Base-by-base conservation (phyloP, 2,888 invertebrate genomes). In the Epistrophella euchroma region DNA sequence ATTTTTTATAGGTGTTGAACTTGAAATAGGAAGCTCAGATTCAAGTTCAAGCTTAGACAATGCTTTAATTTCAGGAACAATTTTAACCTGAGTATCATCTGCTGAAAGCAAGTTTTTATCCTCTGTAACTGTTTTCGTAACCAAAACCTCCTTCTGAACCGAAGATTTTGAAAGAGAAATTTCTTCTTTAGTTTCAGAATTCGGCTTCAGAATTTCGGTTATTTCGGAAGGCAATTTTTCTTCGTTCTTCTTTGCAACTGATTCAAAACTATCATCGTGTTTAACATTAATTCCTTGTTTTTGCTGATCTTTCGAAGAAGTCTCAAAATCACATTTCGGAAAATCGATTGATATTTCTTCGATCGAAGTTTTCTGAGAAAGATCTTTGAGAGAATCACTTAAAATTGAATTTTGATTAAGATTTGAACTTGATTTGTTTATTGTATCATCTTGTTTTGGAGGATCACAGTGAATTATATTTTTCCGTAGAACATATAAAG, bases 401-500 rank as follows among this genome's bases (percentile, higher is more conserved):
- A 10, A 17, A 17, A 45, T 45, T 40, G 60, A 25, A 22, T 4
- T 2, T n/a, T 1, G 9, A 25, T 9, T 22, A 3, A n/a, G 7
- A 1, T 40, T 60, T 4, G 40, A 22, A 37, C 4, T 10, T 40
- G 37, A 17, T 64, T 43, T 43, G 1, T 45, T 13, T n/a, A 11
- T 19, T 9, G 32, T 66, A 6, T 47, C 17, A 25, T 66, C 19
- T 13, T 52, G 3, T 11, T 86, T 78, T 2, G 86, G 86, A 2
- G 86, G 86, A 45, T 86, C 86, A 40, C 86, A 86, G 19, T 86
- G 86, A 25, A 86, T 86, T 19, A 86, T 78, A 32, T 86, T 86
- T 56, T 86, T 86, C 2, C 77, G 82, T 2, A 86, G 13, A 43
- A 86, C 77, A 37, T 86, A 86, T 13, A 86, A 47, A 3, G 86